phyloP scores from a whole-genome alignment of 2,113 vertebrate genomes.

The cat (Felis catus) region F.catus_Fca126_mat1.0 CM031413.1:61561501-61562000 shows the following conservation, averaged over 20 bases:
- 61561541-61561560: background rate
- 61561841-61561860: background rate
- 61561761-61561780: background rate
- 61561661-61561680: background rate
- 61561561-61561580: background rate
- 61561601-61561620: too few relatives aligned
- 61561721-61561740: background rate
- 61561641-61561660: background rate
- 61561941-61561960: background rate
- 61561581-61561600: background rate
- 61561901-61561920: background rate
- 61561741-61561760: too few relatives aligned
- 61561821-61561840: background rate
- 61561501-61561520: background rate
- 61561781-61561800: background rate
- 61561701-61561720: background rate
- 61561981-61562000: background rate
- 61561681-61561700: background rate
- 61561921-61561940: background rate
- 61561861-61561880: background rate
- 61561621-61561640: background rate
- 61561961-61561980: background rate
- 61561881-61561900: background rate
- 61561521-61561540: background rate
- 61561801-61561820: background rate